phyloP scores from a whole-genome alignment of 1,140 invertebrate species.

The Zaprionus ghesquierei region DNA sequence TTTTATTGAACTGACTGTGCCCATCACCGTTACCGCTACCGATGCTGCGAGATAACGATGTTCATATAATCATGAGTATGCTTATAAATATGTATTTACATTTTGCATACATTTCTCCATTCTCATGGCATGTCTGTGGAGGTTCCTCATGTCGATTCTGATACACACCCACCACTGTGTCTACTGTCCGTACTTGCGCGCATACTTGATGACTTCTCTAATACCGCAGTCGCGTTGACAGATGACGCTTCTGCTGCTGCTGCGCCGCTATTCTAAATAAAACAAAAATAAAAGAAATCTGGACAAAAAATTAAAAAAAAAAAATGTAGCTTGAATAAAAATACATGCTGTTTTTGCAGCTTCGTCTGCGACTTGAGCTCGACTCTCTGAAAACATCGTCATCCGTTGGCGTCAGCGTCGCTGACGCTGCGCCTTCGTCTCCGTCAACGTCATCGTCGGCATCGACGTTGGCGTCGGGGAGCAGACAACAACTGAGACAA shows the following conservation, averaged over 20 bases:
- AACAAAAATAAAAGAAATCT: not conserved
- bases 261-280: not conserved
- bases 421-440: constrained; percentile 1
- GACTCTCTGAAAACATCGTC: not conserved
- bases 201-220: constrained; percentile 35
- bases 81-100: constrained; percentile 31
- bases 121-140: not conserved
- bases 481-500: constrained; percentile 65
- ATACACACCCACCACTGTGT: constrained; percentile 7
- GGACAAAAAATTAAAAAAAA: not conserved
- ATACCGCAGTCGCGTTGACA: not conserved
- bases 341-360: not conserved
- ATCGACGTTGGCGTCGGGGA: constrained; percentile 13
- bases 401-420: not conserved
- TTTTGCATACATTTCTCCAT: constrained; percentile 16
- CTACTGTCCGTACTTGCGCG: constrained; percentile 25
- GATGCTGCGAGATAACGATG: not conserved
- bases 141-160: not conserved
- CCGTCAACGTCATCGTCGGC: constrained; percentile 10
- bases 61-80: constrained; percentile 13
- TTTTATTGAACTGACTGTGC: not conserved
- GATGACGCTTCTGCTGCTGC: constrained; percentile 8
- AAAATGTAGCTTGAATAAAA: not conserved
- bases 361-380: not conserved
- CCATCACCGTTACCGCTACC: not conserved